Evolutionary conservation across 1,140 invertebrate species (phyloP).

Genomic region (Bacillus rossius): DNA sequence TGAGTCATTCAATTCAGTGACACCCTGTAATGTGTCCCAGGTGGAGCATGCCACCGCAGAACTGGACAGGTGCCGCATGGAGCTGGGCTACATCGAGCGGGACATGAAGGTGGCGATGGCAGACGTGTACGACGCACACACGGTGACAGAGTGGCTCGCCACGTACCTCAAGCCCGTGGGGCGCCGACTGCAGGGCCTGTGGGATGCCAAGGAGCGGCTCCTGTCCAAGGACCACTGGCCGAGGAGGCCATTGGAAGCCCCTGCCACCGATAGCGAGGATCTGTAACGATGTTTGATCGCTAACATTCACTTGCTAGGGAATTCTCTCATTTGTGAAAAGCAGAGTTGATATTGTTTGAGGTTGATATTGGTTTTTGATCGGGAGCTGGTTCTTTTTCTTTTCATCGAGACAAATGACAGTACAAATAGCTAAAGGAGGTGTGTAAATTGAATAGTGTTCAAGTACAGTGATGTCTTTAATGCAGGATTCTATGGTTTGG

Average conservation of each 20-base stretch:
- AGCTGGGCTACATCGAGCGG: conserved; percentile 15
- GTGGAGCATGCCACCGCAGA: conserved; percentile 22
- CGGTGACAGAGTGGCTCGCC: conserved; percentile 44
- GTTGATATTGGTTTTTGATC: no score
- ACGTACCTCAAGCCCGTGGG: conserved; percentile 42
- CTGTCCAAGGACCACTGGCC: conserved; percentile 8
- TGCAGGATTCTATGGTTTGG: no score
- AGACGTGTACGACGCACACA: conserved; percentile 42
- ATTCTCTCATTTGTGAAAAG: no score
- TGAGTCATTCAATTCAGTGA: background rate
- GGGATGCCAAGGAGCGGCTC: conserved; percentile 31
- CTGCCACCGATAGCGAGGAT: no score
- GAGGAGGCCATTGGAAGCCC: background rate
- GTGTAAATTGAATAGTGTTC: no score
- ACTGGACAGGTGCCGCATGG: conserved; percentile 12
- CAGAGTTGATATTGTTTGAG: no score
- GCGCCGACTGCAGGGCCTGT: conserved; percentile 42
- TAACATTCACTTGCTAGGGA: no score
- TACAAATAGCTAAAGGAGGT: no score
- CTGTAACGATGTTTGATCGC: no score
- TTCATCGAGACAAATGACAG: no score
- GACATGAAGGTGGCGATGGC: conserved; percentile 30
- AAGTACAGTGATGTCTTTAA: no score
- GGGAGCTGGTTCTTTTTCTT: no score
- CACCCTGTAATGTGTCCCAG: conserved; percentile 18